Evolutionary conservation across 1,140 invertebrate genomes (phyloP).

Genomic region (Drosophila quadrilineata): DNA sequence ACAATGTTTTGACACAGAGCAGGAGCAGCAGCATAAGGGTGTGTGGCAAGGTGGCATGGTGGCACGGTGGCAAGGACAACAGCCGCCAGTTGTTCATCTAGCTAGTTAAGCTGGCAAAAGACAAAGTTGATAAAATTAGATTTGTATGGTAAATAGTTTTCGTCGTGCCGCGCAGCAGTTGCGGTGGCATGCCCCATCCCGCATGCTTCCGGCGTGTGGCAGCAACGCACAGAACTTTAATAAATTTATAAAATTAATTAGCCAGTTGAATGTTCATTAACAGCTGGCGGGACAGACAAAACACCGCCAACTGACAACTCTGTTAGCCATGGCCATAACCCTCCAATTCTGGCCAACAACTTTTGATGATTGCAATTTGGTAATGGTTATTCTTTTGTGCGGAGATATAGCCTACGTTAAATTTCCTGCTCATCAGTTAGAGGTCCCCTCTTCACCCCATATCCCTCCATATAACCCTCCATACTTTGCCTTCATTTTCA

Average conservation of each 20-base stretch:
- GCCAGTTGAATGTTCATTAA: slow-evolving; percentile 79
- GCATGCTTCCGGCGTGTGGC: neutral
- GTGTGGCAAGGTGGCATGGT: neutral
- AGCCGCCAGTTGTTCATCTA: slow-evolving; percentile 17
- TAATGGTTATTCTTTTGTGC: no score
- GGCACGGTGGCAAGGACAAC: neutral
- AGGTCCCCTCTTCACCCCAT: neutral
- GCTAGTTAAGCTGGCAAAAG: slow-evolving; percentile 67
- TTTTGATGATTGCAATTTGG: slow-evolving; percentile 23
- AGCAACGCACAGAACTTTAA: slow-evolving; percentile 60
- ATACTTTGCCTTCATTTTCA: slow-evolving; percentile 40
- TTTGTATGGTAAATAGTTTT: slow-evolving; percentile 80
- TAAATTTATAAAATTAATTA: slow-evolving; percentile 80
- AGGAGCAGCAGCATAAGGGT: slow-evolving; percentile 1
- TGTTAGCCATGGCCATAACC: slow-evolving; percentile 45
- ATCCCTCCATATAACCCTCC: neutral
- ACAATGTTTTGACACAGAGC: slow-evolving; percentile 72
- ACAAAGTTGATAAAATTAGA: slow-evolving; percentile 80
- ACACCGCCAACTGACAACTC: slow-evolving; percentile 56
- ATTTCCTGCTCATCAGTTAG: slow-evolving; percentile 27
- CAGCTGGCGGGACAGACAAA: slow-evolving; percentile 54
- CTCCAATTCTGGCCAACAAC: slow-evolving; percentile 33
- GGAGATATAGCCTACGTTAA: slow-evolving; percentile 37
- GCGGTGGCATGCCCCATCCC: neutral
- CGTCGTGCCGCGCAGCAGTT: slow-evolving; percentile 31